phyloP scores from a whole-genome alignment of 2,113 vertebrate genomes.

The Sclerurus mexicanus region DNA sequence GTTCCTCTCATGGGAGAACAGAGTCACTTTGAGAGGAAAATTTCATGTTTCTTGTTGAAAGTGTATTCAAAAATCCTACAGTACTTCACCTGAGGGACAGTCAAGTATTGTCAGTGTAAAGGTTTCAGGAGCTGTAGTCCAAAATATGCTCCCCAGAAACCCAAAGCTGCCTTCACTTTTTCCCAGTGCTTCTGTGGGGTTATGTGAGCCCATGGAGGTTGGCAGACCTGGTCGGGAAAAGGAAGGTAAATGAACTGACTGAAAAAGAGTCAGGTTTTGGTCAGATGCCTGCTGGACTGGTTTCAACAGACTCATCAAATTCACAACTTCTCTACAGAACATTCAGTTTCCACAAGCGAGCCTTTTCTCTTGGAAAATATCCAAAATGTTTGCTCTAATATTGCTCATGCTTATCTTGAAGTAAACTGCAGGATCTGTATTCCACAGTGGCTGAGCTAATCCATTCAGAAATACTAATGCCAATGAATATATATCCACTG shows the following conservation, averaged over 20 bases:
- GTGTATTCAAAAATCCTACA: neutral
- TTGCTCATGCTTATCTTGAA: conserved; percentile 10
- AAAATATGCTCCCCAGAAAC: neutral
- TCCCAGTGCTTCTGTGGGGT: neutral
- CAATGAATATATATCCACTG: neutral
- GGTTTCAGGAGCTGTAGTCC: neutral
- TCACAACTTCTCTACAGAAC: neutral
- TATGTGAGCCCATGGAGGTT: neutral
- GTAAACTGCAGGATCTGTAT: neutral
- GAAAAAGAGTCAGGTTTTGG: neutral
- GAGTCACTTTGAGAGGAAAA: neutral
- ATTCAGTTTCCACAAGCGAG: neutral
- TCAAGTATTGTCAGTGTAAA: neutral
- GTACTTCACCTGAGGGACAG: neutral
- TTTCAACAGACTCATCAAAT: conserved; percentile 26
- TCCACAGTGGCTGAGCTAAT: neutral
- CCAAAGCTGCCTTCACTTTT: neutral
- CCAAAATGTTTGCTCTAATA: neutral
- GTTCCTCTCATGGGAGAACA: neutral
- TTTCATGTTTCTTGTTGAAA: neutral
- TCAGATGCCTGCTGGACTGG: neutral
- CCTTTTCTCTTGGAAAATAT: neutral
- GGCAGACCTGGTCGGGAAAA: neutral
- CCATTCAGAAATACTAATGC: conserved; percentile 7
- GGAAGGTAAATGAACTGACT: neutral